These are phyloP conservation scores for Netelia melanura DNA, from an alignment of 2,888 invertebrate genomes.

Conservation along the genomic window DNA sequence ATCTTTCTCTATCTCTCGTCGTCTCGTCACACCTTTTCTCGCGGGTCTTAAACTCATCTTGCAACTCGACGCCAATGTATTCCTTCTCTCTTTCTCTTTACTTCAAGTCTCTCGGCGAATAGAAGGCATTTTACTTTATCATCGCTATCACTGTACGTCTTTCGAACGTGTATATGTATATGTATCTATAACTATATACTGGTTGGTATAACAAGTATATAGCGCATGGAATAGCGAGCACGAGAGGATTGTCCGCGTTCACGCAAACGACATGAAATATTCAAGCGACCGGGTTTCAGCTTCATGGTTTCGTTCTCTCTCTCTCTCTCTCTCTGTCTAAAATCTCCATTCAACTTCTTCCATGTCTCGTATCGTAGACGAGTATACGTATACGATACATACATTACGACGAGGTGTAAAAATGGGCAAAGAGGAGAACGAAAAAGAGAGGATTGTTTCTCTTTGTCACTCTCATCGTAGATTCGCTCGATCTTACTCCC, in stretches of 20 bases:
- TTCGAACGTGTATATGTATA: background rate
- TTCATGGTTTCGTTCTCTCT: constrained; percentile 50
- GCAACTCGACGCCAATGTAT: background rate
- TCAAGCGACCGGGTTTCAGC: constrained; percentile 73
- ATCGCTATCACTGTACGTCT: constrained; percentile 11
- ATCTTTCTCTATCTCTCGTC: background rate
- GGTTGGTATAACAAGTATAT: constrained; percentile 25
- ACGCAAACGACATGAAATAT: constrained; percentile 79
- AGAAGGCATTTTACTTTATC: constrained; percentile 6
- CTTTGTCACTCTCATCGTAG: constrained; percentile 3
- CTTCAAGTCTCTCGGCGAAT: constrained; percentile 20
- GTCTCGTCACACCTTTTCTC: background rate
- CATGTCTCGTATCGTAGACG: constrained; percentile 11
- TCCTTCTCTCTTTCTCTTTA: background rate
- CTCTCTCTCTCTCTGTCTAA: constrained; percentile 34
- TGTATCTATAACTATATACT: constrained; percentile 5
- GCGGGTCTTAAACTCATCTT: background rate
- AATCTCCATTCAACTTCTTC: constrained; percentile 44
- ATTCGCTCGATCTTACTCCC: background rate
- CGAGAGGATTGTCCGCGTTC: constrained; percentile 66
- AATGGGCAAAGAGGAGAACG: background rate
- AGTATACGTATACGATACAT: background rate
- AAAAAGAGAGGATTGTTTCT: constrained; percentile 27
- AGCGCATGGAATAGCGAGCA: constrained; percentile 24
- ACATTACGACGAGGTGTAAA: constrained; percentile 1